Evolutionary conservation across 2,888 invertebrate species (phyloP).

Genomic region (Tachystola acroxantha): DNA sequence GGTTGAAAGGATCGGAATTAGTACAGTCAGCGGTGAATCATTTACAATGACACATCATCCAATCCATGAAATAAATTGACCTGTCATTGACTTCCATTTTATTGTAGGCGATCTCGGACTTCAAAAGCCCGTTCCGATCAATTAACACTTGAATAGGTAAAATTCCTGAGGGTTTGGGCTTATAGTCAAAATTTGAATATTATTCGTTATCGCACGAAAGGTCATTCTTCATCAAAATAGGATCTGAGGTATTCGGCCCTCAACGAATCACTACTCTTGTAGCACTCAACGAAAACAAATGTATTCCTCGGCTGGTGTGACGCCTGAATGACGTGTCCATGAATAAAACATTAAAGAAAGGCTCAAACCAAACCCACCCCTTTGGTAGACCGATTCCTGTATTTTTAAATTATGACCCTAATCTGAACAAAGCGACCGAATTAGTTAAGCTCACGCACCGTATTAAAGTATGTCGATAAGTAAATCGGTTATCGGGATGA

Average conservation of each 20-base stretch:
- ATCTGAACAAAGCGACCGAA: slow-evolving; percentile 8
- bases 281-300: slow-evolving; percentile 6
- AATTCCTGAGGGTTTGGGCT: background rate
- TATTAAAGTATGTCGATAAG: slow-evolving; percentile 5
- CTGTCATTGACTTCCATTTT: slow-evolving; percentile 9
- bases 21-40: background rate
- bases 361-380: slow-evolving; percentile 21
- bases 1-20: too few relatives aligned
- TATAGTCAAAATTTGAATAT: background rate
- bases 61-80: slow-evolving; percentile 9
- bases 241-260: too few relatives aligned
- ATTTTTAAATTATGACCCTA: slow-evolving; percentile 13
- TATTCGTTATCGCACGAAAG: background rate
- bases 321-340: slow-evolving; percentile 25
- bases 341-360: slow-evolving; percentile 34
- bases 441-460: slow-evolving; percentile 16
- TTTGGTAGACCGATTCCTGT: slow-evolving; percentile 11
- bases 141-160: background rate
- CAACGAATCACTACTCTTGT: slow-evolving; percentile 11
- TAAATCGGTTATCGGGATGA: slow-evolving; percentile 3
- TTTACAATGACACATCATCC: slow-evolving; percentile 8
- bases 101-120: background rate
- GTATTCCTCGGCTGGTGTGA: slow-evolving; percentile 21
- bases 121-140: background rate
- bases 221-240: background rate